Conservation (phyloP, 1,140 invertebrate species). For the Drosophila erecta region DNA sequence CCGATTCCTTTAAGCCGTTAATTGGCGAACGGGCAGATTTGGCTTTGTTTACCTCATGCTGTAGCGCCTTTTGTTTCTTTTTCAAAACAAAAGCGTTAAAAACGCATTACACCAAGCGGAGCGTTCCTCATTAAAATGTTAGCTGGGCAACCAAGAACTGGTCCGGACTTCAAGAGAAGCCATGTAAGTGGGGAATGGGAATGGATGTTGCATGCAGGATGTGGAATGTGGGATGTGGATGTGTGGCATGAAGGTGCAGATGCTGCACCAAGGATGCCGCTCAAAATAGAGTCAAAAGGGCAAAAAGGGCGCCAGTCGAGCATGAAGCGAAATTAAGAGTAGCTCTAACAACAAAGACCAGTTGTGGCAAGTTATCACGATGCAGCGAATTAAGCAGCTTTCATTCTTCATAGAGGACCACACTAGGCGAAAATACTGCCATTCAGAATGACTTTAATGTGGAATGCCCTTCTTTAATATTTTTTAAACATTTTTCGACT, state of each 20-base stretch:
- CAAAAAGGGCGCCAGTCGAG: conserved; percentile 28
- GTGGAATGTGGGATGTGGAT: neutral
- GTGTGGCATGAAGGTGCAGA: neutral
- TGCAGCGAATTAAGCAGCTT: conserved; percentile 28
- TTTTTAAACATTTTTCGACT: too few relatives aligned
- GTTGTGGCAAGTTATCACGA: conserved; percentile 17
- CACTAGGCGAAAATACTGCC: neutral
- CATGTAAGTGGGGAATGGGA: neutral
- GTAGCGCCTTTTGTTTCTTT: conserved; percentile 31
- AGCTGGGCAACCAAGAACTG: conserved; percentile 5
- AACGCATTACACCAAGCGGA: conserved; percentile 28
- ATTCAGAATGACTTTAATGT: neutral
- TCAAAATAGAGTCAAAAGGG: conserved; percentile 36
- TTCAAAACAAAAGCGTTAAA: conserved; percentile 49
- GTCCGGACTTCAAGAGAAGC: neutral
- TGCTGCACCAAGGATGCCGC: conserved; percentile 2
- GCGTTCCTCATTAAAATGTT: conserved; percentile 48
- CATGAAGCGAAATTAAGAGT: conserved; percentile 52
- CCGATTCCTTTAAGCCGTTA: conserved; percentile 8
- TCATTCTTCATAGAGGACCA: conserved; percentile 5
- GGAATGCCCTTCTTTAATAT: too few relatives aligned
- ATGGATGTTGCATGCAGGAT: neutral
- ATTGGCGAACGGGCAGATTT: conserved; percentile 10
- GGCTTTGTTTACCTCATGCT: conserved; percentile 3
- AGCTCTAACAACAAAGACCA: conserved; percentile 28